Conservation (phyloP, 1,140 invertebrate genomes). For the Aricia agestis region DNA sequence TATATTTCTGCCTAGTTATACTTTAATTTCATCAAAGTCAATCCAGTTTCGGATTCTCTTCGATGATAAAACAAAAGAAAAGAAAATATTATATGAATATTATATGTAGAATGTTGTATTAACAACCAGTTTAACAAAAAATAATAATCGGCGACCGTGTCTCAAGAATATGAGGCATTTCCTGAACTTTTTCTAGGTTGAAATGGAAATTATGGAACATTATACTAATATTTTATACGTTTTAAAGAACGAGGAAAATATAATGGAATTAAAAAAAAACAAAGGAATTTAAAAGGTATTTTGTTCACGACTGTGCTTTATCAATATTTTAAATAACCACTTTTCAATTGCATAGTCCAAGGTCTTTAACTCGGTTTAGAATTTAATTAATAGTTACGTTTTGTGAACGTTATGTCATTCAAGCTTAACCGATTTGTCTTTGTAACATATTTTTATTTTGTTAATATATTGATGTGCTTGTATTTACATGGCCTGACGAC, state of each 20-base stretch:
- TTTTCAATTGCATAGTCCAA: conserved; percentile 10
- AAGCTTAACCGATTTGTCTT: not conserved
- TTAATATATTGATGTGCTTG: too few relatives aligned
- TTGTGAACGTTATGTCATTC: not conserved
- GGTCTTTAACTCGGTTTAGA: not conserved
- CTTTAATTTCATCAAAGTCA: too few relatives aligned
- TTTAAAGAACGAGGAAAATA: not conserved
- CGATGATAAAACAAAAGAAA: too few relatives aligned
- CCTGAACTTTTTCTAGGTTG: not conserved
- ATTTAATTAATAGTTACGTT: not conserved
- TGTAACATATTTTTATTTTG: too few relatives aligned
- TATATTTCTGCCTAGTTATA: too few relatives aligned
- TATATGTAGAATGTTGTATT: not conserved
- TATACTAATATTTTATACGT: too few relatives aligned
- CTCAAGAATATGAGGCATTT: not conserved
- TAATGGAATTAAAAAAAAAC: not conserved
- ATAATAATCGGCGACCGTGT: not conserved
- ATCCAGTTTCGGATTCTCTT: too few relatives aligned
- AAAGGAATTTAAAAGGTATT: conserved; percentile 4
- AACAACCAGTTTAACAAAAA: not conserved
- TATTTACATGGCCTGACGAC: too few relatives aligned
- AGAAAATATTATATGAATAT: too few relatives aligned
- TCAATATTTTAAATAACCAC: conserved; percentile 10
- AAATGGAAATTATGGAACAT: not conserved
- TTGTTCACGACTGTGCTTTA: conserved; percentile 6